Evolutionary conservation across 1,140 invertebrate species (phyloP).

Genomic region (Drosophila tani): DNA sequence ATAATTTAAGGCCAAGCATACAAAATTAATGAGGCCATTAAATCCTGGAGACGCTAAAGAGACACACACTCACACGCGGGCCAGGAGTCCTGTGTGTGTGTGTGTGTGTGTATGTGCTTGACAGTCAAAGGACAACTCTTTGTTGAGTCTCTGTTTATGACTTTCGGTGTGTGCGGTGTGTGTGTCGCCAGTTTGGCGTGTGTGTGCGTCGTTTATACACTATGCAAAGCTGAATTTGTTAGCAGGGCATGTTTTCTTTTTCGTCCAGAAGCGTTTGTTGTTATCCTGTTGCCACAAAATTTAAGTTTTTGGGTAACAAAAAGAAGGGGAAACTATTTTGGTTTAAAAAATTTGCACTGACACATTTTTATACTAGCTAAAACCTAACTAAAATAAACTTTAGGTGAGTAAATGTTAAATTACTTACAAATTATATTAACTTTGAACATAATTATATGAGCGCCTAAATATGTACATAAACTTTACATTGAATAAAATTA

Average conservation of each 20-base stretch:
- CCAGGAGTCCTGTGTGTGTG: neutral
- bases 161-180: slow-evolving; percentile 23
- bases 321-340: neutral
- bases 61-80: slow-evolving; percentile 40
- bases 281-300: slow-evolving; percentile 1
- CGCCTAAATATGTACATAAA: too few species aligned
- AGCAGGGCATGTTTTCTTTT: slow-evolving; percentile 21
- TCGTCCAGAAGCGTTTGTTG: neutral
- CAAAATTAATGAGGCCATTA: slow-evolving; percentile 84
- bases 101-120: slow-evolving; percentile 37
- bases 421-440: too few species aligned
- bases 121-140: slow-evolving; percentile 71
- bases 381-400: neutral
- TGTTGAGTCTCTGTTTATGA: slow-evolving; percentile 70
- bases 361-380: neutral
- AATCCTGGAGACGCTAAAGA: slow-evolving; percentile 80
- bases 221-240: slow-evolving; percentile 44
- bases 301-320: neutral
- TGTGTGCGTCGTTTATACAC: slow-evolving; percentile 57
- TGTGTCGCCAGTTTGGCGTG: slow-evolving; percentile 47
- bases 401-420: neutral
- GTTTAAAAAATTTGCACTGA: neutral
- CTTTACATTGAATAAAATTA: too few species aligned
- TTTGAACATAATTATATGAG: too few species aligned
- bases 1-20: slow-evolving; percentile 84